Evolutionary conservation across 2,888 invertebrate genomes (phyloP).

Genomic region (Epinotia ramella): DNA sequence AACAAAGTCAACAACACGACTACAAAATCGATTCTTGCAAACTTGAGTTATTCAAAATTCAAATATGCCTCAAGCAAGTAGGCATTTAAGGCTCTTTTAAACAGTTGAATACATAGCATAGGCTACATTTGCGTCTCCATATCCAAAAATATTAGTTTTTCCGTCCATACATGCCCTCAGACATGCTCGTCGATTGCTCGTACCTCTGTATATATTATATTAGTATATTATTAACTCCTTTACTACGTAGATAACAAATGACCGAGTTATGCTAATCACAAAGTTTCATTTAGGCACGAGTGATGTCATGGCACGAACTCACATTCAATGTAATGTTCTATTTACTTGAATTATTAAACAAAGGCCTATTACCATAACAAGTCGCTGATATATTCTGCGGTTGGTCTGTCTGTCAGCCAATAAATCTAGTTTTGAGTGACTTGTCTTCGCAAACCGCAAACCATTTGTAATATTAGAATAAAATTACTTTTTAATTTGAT

Average conservation of each 20-base stretch:
- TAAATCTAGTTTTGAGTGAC: not conserved
- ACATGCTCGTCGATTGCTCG: too few species aligned
- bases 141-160: too few species aligned
- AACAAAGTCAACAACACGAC: too few species aligned
- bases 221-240: constrained; percentile 12
- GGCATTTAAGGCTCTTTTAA: too few species aligned
- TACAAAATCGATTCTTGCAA: not conserved
- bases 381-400: constrained; percentile 4
- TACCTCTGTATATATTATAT: too few species aligned
- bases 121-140: too few species aligned
- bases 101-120: too few species aligned
- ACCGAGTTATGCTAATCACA: constrained; percentile 24
- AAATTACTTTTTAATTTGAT: not conserved
- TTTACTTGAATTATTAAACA: constrained; percentile 22
- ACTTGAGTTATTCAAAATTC: not conserved
- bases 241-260: constrained; percentile 22
- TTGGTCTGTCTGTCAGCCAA: constrained; percentile 1
- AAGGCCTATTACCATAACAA: constrained; percentile 23
- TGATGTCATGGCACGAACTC: constrained; percentile 27
- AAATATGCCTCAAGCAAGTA: too few species aligned
- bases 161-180: too few species aligned
- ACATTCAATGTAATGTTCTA: constrained; percentile 13
- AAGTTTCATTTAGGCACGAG: constrained; percentile 8
- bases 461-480: too few species aligned
- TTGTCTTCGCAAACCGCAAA: not conserved